These are phyloP conservation scores for Hydraecia micacea DNA, from an alignment of 2,888 invertebrate species.

Conservation along the genomic window DNA sequence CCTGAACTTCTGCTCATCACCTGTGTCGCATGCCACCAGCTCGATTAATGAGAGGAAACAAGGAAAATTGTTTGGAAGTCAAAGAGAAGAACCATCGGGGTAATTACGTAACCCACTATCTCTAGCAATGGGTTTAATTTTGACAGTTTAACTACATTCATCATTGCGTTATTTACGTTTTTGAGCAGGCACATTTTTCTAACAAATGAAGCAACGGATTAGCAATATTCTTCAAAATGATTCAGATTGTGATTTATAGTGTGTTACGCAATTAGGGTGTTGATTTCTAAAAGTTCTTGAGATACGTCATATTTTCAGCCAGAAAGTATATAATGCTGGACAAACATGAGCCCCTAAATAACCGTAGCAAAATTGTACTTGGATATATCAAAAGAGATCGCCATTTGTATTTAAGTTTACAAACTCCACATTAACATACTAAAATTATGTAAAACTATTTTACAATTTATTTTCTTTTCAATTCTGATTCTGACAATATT, in stretches of 20 bases:
- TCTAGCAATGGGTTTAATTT: neutral
- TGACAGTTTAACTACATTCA: neutral
- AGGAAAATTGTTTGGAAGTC: slow-evolving; percentile 35
- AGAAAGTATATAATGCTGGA: neutral
- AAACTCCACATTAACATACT: neutral
- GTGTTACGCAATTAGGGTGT: neutral
- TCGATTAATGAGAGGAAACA: slow-evolving; percentile 25
- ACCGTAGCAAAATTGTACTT: neutral
- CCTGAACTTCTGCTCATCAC: slow-evolving; percentile 25
- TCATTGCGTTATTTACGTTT: neutral
- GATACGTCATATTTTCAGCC: neutral
- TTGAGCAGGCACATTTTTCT: no score
- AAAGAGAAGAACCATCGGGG: slow-evolving; percentile 12
- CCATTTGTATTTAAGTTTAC: neutral
- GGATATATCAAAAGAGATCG: neutral
- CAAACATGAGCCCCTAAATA: neutral
- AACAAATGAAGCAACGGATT: no score
- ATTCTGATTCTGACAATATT: neutral
- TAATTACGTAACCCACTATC: neutral
- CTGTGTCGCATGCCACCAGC: slow-evolving; percentile 3
- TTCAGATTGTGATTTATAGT: neutral
- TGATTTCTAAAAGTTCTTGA: neutral
- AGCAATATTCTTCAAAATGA: neutral
- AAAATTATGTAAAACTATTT: no score
- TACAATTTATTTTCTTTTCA: neutral